Evolutionary conservation across 2,888 invertebrate species (phyloP).

Genomic region (Mylabris sibirica): DNA sequence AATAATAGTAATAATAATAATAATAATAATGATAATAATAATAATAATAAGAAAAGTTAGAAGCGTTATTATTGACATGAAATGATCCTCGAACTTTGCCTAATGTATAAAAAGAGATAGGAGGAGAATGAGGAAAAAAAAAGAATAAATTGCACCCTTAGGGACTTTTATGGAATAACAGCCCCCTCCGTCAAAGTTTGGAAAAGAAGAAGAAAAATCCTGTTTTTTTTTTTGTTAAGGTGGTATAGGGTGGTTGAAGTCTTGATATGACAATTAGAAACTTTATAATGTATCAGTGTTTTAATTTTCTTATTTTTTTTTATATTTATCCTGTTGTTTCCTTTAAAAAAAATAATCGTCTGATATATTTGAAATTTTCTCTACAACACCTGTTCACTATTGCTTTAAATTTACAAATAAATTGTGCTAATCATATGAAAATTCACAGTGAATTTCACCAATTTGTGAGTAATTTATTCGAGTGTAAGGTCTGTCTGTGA

Average conservation of each 20-base stretch:
- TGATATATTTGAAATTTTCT: background rate
- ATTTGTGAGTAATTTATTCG: constrained; percentile 37
- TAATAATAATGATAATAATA: constrained; percentile 39
- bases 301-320: too few species aligned
- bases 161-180: constrained; percentile 26
- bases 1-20: constrained; percentile 8
- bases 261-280: too few species aligned
- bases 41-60: constrained; percentile 54
- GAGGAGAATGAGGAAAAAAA: background rate
- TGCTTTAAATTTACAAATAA: constrained; percentile 50
- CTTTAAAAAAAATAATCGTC: background rate
- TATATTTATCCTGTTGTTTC: too few species aligned
- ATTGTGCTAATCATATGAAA: constrained; percentile 54
- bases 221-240: too few species aligned
- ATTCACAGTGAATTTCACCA: constrained; percentile 42
- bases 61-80: constrained; percentile 53
- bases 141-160: constrained; percentile 50
- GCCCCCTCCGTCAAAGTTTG: background rate
- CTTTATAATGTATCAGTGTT: too few species aligned
- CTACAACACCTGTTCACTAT: constrained; percentile 46
- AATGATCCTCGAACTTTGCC: constrained; percentile 43
- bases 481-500: constrained; percentile 29
- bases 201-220: too few species aligned
- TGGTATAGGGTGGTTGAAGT: too few species aligned
- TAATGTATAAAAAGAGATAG: constrained; percentile 19